A percentile compares a stretch with the other conserved stretches of the same genome.
Conservation (phyloP, 2,113 vertebrate species). For the Trogon melanurus region DNA sequence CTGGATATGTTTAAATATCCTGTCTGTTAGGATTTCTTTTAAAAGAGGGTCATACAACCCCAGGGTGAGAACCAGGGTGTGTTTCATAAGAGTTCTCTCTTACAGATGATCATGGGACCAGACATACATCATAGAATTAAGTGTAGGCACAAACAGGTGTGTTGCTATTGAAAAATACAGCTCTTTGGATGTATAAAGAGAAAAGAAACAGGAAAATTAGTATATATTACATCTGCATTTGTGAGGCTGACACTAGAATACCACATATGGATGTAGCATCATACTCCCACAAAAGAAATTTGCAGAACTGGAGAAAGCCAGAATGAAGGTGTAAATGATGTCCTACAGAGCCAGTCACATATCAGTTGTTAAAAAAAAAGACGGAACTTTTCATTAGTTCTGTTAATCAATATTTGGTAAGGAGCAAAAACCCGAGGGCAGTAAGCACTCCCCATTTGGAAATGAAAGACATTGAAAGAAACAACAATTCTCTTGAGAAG, state of each 20-base stretch:
- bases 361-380: neutral
- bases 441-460: neutral
- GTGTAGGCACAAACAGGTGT: neutral
- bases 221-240: neutral
- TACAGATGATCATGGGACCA: neutral
- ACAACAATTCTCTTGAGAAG: neutral
- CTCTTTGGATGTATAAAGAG: neutral
- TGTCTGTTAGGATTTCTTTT: neutral
- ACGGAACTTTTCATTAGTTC: neutral
- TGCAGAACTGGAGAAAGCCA: neutral
- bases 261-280: neutral
- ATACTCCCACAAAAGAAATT: neutral
- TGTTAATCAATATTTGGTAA: neutral
- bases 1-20: neutral
- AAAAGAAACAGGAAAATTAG: neutral
- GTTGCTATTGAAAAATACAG: neutral
- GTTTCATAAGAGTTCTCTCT: neutral
- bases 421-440: neutral
- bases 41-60: neutral
- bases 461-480: neutral
- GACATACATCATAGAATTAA: neutral
- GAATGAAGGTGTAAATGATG: neutral
- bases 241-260: neutral
- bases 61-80: neutral
- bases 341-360: neutral